A percentile compares a stretch with the other conserved stretches of the same genome.
phyloP scores from a whole-genome alignment of 2,113 vertebrate genomes.

The Epinephelus moara region DNA sequence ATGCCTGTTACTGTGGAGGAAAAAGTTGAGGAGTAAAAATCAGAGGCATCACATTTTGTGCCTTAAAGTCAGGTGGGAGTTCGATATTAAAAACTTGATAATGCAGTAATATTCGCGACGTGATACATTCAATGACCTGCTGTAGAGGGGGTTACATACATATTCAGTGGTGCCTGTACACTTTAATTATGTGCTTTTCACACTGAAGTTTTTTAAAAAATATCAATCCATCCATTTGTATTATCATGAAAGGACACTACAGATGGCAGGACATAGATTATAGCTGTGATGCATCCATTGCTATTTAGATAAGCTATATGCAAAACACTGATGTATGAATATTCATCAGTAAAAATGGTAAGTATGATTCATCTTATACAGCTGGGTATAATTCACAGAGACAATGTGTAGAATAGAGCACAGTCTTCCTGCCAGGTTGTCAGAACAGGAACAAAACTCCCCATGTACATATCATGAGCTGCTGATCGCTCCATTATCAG shows the following conservation, averaged over 20 bases:
- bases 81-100: constrained; percentile 48
- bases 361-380: constrained; percentile 80
- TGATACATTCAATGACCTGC: constrained; percentile 11
- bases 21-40: constrained; percentile 62
- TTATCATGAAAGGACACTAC: constrained; percentile 41
- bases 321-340: constrained; percentile 74
- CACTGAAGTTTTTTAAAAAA: constrained; percentile 57
- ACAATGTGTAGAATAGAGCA: constrained; percentile 59
- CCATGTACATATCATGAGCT: constrained; percentile 30
- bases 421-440: constrained; percentile 63
- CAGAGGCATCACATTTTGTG: constrained; percentile 62
- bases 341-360: constrained; percentile 73
- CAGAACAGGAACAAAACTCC: constrained; percentile 33
- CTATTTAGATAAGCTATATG: constrained; percentile 65
- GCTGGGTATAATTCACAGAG: constrained; percentile 73
- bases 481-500: constrained; percentile 61
- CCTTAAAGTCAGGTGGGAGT: constrained; percentile 57
- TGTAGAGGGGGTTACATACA: constrained; percentile 23
- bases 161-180: constrained; percentile 22
- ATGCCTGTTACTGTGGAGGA: constrained; percentile 58
- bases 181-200: constrained; percentile 52
- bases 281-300: constrained; percentile 54
- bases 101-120: constrained; percentile 43
- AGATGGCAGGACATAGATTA: constrained; percentile 68
- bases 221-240: constrained; percentile 30